These are phyloP conservation scores for Syndactyla subalaris DNA, from an alignment of 2,797 vertebrate genomes.

Conservation along the genomic window DNA sequence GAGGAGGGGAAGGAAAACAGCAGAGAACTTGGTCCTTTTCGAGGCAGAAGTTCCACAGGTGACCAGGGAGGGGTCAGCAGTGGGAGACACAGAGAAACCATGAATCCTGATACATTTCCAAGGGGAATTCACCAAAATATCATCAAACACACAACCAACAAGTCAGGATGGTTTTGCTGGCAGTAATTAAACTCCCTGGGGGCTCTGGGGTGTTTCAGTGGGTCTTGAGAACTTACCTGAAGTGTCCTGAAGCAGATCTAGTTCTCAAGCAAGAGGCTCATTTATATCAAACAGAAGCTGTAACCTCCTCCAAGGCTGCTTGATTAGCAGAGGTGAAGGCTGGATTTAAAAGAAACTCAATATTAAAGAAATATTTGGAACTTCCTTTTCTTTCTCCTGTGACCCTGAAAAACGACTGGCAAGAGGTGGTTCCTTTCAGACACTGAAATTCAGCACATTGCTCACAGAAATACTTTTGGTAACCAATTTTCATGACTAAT, in stretches of 20 bases:
- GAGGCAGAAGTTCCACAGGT: neutral
- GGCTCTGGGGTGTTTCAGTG: neutral
- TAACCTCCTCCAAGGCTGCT: neutral
- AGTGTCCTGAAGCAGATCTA: neutral
- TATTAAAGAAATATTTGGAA: neutral
- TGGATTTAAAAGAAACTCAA: neutral
- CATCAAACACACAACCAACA: neutral
- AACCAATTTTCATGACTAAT: neutral
- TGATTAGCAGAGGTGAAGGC: neutral
- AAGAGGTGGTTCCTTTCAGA: neutral
- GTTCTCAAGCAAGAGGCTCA: neutral
- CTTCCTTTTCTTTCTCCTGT: neutral
- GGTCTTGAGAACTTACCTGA: neutral
- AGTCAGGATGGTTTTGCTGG: neutral
- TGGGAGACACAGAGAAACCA: neutral
- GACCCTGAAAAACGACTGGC: neutral
- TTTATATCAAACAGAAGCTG: neutral
- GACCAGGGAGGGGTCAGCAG: neutral
- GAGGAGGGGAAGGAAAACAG: neutral
- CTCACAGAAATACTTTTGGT: neutral
- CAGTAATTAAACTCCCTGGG: accelerated
- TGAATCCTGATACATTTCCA: neutral
- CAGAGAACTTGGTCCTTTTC: neutral
- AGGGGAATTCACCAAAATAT: neutral
- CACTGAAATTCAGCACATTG: neutral